Evolutionary conservation across 2,797 vertebrate genomes (phyloP), one percentile per base, ranked within the genome.

Genomic region (Amblyopsis hoosieri): DNA sequence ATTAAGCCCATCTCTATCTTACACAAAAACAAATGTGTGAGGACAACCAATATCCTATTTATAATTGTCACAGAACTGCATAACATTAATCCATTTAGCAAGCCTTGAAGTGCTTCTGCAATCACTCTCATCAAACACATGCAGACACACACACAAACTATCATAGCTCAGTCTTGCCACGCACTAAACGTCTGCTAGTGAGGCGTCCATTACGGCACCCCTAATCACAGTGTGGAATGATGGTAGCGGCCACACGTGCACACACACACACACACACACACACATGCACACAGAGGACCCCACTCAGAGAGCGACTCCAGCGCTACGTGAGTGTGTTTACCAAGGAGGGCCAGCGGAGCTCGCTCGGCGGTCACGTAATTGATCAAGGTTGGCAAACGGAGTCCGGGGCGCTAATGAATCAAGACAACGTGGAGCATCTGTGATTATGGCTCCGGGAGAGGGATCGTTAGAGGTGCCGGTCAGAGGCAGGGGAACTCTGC

Each of bases 361-460:
- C 80, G 82, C 85, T 87, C 80, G 76, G 79, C 69, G 70, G 76
- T 82, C 84, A 76, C 73, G 66, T 89, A 87, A 92, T 90, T 89
- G 90, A 90, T 88, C 84, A 86, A 88, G 85, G 82, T 85, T 89
- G 87, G 87, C 85, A 86, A 89, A 88, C 65, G 64, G 46, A 73
- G 76, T 75, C 60, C 73, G 14, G 49, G 49, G 17, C 6, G 14
- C 82, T 82, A 88, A 90, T 92, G 85, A 89, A 90, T 91, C 87
- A 87, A 87, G 89, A 89, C 90, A 87, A 87, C 85, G 79, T 85
- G 74, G 74, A 67, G 45, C 0, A 17, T 78, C 67, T 87, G 88
- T 89, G 91, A 93, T 92, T 90, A 92, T 76, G 71, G 73, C 83
- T 81, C 69, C n/a, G 12, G 80, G 81, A 72, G 70, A 74, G 72